These are phyloP conservation scores for Lepilemur ruficaudatus DNA, from an alignment of 2,797 vertebrate species.

Conservation along the genomic window DNA sequence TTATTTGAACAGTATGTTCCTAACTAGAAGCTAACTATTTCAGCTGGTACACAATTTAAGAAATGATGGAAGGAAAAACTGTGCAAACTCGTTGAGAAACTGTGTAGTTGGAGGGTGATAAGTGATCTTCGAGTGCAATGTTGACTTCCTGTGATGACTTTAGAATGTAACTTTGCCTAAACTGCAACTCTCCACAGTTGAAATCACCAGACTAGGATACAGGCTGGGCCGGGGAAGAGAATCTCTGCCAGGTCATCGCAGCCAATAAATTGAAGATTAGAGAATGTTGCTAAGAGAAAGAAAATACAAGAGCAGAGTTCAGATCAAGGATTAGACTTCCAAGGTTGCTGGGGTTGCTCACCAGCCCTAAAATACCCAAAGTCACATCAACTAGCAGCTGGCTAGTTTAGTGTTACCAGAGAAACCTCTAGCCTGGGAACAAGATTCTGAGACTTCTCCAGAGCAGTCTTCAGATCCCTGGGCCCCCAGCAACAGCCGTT, in stretches of 20 bases:
- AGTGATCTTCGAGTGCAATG: neutral
- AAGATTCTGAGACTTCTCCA: neutral
- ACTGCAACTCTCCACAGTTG: neutral
- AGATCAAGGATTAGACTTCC: neutral
- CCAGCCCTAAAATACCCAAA: neutral
- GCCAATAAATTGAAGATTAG: neutral
- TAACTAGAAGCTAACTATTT: neutral
- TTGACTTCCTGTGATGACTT: neutral
- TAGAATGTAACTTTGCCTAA: neutral
- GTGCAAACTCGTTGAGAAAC: neutral
- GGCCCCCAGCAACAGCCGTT: neutral
- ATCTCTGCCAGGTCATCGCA: neutral
- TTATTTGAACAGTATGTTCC: neutral
- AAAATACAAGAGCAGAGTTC: neutral
- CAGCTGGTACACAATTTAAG: neutral
- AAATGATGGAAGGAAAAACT: neutral
- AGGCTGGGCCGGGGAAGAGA: neutral
- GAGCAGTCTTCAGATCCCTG: neutral
- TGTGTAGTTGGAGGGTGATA: neutral
- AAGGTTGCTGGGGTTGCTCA: neutral
- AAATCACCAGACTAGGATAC: neutral
- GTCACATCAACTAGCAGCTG: neutral
- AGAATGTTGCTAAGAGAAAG: neutral
- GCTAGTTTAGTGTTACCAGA: neutral
- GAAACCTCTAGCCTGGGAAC: neutral